These are phyloP conservation scores for Tipula vernalis DNA, from an alignment of 2,888 invertebrate genomes.

Conservation along the genomic window DNA sequence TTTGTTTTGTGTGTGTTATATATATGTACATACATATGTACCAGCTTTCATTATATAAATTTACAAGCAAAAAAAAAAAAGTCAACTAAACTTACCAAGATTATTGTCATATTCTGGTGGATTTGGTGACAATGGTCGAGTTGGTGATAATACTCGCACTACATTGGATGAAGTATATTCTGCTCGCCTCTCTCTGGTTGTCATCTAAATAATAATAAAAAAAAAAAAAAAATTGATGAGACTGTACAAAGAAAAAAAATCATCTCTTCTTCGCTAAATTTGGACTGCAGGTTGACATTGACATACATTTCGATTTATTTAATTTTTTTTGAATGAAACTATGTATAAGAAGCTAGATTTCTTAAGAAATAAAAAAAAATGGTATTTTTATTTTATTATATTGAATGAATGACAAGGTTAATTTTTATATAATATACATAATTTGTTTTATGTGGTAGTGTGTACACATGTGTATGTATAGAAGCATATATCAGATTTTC, in stretches of 20 bases:
- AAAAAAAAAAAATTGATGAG: not conserved
- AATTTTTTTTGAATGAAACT: constrained; percentile 8
- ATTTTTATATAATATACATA: not conserved
- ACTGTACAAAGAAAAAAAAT: not conserved
- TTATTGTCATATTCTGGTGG: constrained; percentile 18
- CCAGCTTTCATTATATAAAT: too few species aligned
- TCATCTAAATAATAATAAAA: constrained; percentile 13
- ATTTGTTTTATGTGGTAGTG: not conserved
- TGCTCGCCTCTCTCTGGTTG: constrained; percentile 17
- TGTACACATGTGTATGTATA: not conserved
- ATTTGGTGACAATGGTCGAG: constrained; percentile 18
- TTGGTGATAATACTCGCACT: constrained; percentile 18
- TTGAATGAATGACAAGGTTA: not conserved
- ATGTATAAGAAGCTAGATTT: not conserved
- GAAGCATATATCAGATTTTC: not conserved
- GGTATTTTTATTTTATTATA: not conserved
- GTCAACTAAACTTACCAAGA: constrained; percentile 16
- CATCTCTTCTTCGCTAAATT: not conserved
- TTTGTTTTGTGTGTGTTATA: not conserved
- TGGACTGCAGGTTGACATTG: constrained; percentile 8
- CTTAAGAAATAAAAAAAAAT: not conserved
- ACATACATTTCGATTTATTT: constrained; percentile 8
- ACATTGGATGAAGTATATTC: constrained; percentile 20
- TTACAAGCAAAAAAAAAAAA: not conserved
- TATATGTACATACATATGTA: too few species aligned